Base-by-base conservation (phyloP, 2,113 vertebrate species). In the Argyrosomus japonicus region DNA sequence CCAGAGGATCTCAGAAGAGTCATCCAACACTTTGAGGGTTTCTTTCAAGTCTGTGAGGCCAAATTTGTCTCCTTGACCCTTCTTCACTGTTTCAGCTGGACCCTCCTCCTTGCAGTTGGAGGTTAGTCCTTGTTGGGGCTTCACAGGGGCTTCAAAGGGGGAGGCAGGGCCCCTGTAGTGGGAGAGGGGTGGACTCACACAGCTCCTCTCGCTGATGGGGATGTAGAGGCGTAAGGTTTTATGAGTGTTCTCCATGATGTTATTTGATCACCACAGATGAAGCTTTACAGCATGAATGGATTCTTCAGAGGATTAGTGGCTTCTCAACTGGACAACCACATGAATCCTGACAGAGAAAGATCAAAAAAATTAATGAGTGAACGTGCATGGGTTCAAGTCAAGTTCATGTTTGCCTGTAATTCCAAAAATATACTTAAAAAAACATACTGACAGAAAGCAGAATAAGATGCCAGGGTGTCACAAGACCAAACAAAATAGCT, bases 211-310 rank as follows among this genome's bases (percentile, higher is more conserved):
- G 13, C 79, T 95, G 93, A 97, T 92, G 61, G 95, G 94, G 67
- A 91, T 94, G 86, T 93, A 93, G 90, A 97, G 94, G 68, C 87
- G 93, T 74, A 96, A 93, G 87, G 93, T 29, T 18, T 92, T 93
- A 76, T 94, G 94, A 21, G 91, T 94, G 89, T 95, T 94, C 94
- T 97, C 96, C 96, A 97, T 97, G 92, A 92, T 95, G 53, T 13
- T 67, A 3, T 73, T 61, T 86, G n/a, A 65, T 29, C 45, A 48
- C 5, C 17, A 27, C 14, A 61, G 73, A 51, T 53, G 48, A 67
- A 78, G 54, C 21, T 68, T 23, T 23, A 29, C 12, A 17, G 43
- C 27, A 8, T 21, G 14, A 53, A 29, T 29, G 2, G 21, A 29
- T 36, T 36, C 54, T 17, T 13, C 32, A 13, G 43, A 23, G 43